Percentiles rank a stretch among this genome's conserved stretches.
Conservation (phyloP, 2,113 vertebrate genomes). For the Crotalus viridis region DNA sequence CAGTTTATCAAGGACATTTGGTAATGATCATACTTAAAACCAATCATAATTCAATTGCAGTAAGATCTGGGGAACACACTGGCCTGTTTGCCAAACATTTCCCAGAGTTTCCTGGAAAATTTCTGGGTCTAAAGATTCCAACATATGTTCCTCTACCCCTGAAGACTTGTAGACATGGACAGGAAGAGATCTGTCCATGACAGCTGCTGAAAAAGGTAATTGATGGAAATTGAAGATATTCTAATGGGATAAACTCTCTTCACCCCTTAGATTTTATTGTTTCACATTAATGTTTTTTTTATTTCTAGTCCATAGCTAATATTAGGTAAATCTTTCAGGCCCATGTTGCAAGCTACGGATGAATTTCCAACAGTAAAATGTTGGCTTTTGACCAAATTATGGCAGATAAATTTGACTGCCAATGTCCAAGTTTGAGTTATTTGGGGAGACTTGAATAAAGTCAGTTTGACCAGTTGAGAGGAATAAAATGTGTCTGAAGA, state of each 20-base stretch:
- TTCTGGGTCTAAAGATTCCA: background rate
- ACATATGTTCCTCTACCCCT: background rate
- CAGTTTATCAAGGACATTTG: background rate
- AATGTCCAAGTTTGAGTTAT: conserved; percentile 18
- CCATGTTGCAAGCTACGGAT: conserved; percentile 18
- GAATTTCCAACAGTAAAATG: conserved; percentile 14
- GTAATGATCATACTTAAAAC: background rate
- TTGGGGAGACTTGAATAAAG: conserved; percentile 31
- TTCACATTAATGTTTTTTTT: conserved; percentile 13
- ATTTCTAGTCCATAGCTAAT: background rate
- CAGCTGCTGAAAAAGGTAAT: background rate
- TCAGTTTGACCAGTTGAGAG: background rate
- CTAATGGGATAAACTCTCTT: background rate
- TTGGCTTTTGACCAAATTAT: conserved; percentile 16
- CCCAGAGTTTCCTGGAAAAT: background rate
- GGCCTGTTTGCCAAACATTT: background rate
- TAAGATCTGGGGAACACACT: background rate
- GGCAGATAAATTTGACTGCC: background rate
- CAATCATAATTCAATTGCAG: background rate
- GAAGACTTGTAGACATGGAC: background rate
- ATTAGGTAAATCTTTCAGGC: conserved; percentile 20
- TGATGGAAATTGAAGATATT: background rate
- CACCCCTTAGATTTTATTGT: background rate
- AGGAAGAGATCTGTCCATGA: background rate
- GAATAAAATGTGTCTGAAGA: background rate